Percentiles rank a stretch among this genome's conserved stretches.
phyloP scores from a whole-genome alignment of 2,888 invertebrate genomes.

The Thymelicus acteon region DNA sequence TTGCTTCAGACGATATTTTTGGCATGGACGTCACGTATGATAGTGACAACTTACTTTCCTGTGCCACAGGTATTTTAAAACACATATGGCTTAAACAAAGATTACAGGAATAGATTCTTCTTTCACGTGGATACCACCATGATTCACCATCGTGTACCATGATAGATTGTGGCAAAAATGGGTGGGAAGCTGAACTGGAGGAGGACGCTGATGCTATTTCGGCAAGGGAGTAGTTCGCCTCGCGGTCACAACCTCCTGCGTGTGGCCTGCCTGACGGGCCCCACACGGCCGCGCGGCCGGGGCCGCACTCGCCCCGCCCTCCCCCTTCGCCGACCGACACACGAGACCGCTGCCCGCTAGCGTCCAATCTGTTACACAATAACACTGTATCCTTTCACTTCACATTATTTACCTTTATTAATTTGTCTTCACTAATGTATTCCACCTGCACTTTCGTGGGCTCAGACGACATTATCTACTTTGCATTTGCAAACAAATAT shows the following conservation, averaged over 20 bases:
- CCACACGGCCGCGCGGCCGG: conserved; percentile 84
- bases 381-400: conserved; percentile 69
- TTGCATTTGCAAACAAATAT: conserved; percentile 73
- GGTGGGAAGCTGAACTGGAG: conserved; percentile 54
- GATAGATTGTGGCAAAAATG: conserved; percentile 45
- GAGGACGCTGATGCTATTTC: conserved; percentile 74
- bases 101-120: conserved; percentile 15
- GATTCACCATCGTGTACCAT: conserved; percentile 3
- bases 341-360: conserved; percentile 81
- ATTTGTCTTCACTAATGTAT: conserved; percentile 80
- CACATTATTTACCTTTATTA: conserved; percentile 74
- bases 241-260: conserved; percentile 86
- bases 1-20: conserved; percentile 21
- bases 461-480: conserved; percentile 84
- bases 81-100: background rate
- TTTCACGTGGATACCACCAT: background rate
- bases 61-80: conserved; percentile 8
- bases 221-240: conserved; percentile 82
- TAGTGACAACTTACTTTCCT: conserved; percentile 6
- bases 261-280: conserved; percentile 85
- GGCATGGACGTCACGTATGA: conserved; percentile 9
- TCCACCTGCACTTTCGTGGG: conserved; percentile 78
- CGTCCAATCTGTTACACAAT: conserved; percentile 82
- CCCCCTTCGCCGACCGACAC: conserved; percentile 80
- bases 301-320: conserved; percentile 84